Evolutionary conservation across 35 echinoderm and acorn worm species (phyloP).

Genomic region (Chiridota heheva): DNA sequence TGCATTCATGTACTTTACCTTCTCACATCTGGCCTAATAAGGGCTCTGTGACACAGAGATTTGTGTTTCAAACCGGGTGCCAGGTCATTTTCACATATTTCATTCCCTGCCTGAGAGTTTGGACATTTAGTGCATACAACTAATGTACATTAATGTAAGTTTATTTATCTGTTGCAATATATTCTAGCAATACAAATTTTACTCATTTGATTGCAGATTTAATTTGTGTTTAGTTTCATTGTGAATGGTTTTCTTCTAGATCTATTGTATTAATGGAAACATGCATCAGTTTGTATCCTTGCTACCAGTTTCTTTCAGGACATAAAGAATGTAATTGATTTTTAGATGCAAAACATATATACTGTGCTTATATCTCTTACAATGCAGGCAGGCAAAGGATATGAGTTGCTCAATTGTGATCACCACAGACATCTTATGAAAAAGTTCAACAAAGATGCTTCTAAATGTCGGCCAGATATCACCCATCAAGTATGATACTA

Average conservation of each 20-base stretch:
- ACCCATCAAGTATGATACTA: slow-evolving; percentile 61
- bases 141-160: background rate
- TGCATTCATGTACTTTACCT: background rate
- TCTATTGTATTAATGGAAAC: background rate
- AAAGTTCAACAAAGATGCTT: slow-evolving; percentile 74
- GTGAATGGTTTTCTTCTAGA: background rate
- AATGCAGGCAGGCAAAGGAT: slow-evolving; percentile 61
- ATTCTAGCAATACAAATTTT: too few species aligned
- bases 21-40: background rate
- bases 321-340: background rate
- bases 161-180: too few species aligned
- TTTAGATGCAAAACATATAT: background rate
- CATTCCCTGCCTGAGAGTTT: background rate
- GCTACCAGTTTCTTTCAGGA: background rate
- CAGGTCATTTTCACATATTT: background rate
- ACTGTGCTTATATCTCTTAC: slow-evolving; percentile 1
- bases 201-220: too few species aligned
- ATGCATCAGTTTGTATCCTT: background rate
- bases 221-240: background rate
- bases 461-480: slow-evolving; percentile 78
- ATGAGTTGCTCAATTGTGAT: slow-evolving; percentile 87
- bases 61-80: background rate
- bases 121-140: background rate
- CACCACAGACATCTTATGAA: slow-evolving; percentile 86
- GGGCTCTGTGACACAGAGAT: background rate